Evolutionary conservation across 1,140 invertebrate species (phyloP), one percentile per base, ranked within the genome.

Genomic region (Cyclargus thomasi): DNA sequence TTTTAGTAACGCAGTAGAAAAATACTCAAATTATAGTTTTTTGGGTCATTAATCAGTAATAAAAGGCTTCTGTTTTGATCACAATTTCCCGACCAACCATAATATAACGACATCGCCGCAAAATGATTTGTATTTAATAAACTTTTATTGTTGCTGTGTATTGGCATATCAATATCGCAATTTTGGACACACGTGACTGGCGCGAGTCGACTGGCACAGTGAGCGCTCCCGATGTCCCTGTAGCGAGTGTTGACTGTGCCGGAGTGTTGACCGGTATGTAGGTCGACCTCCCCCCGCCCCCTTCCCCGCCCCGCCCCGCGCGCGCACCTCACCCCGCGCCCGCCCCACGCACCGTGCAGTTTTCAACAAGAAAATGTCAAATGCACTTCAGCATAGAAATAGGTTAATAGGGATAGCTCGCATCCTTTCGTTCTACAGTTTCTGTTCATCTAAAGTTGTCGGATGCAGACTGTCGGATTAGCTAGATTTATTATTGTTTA

Each of bases 221-320:
- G 75, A 88, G 83, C 80, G 81, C 80, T 73, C 75, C 87, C 78
- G 78, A 86, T 82, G 87, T 88, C 87, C 87, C 87, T 90, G 87
- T 86, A 86, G 85, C 85, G 87, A 87, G 81, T 90, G 87, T 90
- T 88, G 87, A 90, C 87, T 90, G 87, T 81, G 85, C 71, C 87
- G 87, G 87, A 90, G 87, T 90, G 85, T 86, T 90, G 87, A 90
- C 87, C 87, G 87, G 87, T 86, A 90, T 90, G 84, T 90, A 86
- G 87, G 87, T 88, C 86, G 88, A 82, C 77, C 76, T 68, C 83
- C 82, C 79, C 84, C 70, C 69, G 74, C 63, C 81, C 69, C 79
- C 70, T 79, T 20, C 23, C 47, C 64, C 64, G 35, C 64, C 47
- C 29, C 71, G 67, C 74, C 65, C 82, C 71, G 79, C 86, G 86